These are phyloP conservation scores for Calliscelio sp. DNA, from an alignment of 2,888 invertebrate species.

Conservation along the genomic window DNA sequence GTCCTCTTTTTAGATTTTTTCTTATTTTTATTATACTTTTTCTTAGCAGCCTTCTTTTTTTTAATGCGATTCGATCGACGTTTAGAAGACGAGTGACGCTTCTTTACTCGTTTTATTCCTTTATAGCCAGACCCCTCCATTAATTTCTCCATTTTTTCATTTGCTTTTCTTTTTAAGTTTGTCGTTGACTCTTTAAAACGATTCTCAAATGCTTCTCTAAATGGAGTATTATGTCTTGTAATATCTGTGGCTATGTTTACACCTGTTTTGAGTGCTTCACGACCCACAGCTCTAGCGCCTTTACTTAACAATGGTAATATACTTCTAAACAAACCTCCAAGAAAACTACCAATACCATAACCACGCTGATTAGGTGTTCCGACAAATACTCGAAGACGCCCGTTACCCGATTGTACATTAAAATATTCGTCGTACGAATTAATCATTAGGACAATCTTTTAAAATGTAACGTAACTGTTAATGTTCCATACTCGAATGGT, in stretches of 20 bases:
- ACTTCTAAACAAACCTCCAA: constrained; percentile 24
- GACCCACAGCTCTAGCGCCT: background rate
- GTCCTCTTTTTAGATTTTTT: background rate
- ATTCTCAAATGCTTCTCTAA: background rate
- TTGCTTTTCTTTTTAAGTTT: constrained; percentile 19
- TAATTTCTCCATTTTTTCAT: background rate
- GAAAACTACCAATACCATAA: constrained; percentile 32
- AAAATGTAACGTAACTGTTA: too few relatives aligned
- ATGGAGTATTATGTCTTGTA: background rate
- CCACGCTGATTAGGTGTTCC: constrained; percentile 16
- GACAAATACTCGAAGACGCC: constrained; percentile 5
- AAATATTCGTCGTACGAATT: constrained; percentile 32
- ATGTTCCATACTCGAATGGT: constrained; percentile 60
- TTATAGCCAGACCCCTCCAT: constrained; percentile 21
- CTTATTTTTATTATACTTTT: background rate
- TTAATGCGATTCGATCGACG: background rate
- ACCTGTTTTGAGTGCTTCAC: constrained; percentile 11
- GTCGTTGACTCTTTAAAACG: background rate
- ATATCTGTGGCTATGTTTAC: constrained; percentile 21
- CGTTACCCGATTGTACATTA: background rate
- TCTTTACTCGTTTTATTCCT: background rate
- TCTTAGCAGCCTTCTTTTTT: constrained; percentile 1
- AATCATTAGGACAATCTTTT: background rate
- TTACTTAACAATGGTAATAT: constrained; percentile 15
- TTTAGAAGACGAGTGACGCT: background rate